Percentiles rank a stretch among this genome's conserved stretches.
Conservation (phyloP, 2,797 vertebrate genomes). For the Peromyscus nudipes region DNA sequence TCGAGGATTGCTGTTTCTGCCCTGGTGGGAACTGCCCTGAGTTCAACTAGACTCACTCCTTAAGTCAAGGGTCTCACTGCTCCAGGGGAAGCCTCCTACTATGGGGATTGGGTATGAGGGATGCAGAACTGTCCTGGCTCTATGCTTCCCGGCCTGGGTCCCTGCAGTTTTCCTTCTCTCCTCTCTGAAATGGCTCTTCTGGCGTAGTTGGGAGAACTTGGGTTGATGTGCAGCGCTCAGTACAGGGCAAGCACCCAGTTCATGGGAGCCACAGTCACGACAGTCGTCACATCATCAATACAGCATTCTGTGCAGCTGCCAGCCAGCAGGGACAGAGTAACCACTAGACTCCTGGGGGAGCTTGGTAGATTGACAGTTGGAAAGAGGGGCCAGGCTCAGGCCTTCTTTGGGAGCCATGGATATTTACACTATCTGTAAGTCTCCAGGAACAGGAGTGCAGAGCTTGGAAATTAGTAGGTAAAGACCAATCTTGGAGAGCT, state of each 20-base stretch:
- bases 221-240: not conserved
- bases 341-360: not conserved
- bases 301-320: not conserved
- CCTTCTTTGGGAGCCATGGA: not conserved
- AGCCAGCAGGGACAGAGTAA: not conserved
- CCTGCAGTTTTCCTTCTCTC: not conserved
- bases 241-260: accelerated
- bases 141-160: not conserved
- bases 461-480: accelerated
- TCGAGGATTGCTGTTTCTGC: slow-evolving; percentile 35
- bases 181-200: not conserved
- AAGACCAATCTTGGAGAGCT: not conserved
- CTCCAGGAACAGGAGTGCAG: not conserved
- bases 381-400: not conserved
- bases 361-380: not conserved
- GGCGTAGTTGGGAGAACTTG: not conserved
- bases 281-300: not conserved
- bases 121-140: not conserved
- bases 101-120: accelerated
- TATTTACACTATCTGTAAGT: too few relatives aligned
- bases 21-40: not conserved
- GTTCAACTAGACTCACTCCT: not conserved
- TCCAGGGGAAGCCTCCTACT: not conserved
- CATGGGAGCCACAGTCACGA: accelerated
- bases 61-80: not conserved